These are phyloP conservation scores for Sebastes nivosus DNA, from an alignment of 2,797 vertebrate genomes.

Conservation along the genomic window DNA sequence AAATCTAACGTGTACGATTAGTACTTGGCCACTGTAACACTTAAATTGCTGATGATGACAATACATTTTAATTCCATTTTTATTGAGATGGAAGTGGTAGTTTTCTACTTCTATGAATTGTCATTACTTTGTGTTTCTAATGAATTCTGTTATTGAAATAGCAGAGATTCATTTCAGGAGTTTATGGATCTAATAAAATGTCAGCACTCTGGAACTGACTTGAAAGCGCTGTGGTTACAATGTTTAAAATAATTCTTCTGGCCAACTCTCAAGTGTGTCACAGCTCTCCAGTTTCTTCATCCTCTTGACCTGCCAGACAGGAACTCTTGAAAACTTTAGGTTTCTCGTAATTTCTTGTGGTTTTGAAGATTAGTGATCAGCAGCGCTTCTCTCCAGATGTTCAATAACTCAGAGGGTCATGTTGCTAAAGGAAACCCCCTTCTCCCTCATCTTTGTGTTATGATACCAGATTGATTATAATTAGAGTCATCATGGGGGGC, in stretches of 20 bases:
- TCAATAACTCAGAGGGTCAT: neutral
- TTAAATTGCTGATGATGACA: neutral
- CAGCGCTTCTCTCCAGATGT: neutral
- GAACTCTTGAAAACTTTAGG: neutral
- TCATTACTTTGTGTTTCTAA: neutral
- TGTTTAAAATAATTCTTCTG: conserved; percentile 26
- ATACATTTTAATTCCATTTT: neutral
- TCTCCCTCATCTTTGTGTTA: neutral
- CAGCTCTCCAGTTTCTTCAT: conserved; percentile 12
- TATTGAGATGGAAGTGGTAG: neutral
- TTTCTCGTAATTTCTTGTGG: neutral
- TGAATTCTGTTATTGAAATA: neutral
- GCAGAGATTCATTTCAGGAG: neutral
- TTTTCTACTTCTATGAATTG: neutral
- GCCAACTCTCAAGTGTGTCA: conserved; percentile 16
- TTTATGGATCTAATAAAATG: neutral
- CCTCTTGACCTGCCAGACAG: neutral
- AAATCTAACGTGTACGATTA: neutral
- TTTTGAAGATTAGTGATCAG: neutral
- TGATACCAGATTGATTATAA: conserved; percentile 14
- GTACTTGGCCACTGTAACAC: neutral
- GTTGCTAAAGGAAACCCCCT: neutral
- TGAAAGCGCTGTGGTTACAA: neutral
- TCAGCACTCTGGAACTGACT: neutral
- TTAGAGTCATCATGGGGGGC: neutral